Conservation (phyloP, 2,888 invertebrate species). For the Oligia strigilis region DNA sequence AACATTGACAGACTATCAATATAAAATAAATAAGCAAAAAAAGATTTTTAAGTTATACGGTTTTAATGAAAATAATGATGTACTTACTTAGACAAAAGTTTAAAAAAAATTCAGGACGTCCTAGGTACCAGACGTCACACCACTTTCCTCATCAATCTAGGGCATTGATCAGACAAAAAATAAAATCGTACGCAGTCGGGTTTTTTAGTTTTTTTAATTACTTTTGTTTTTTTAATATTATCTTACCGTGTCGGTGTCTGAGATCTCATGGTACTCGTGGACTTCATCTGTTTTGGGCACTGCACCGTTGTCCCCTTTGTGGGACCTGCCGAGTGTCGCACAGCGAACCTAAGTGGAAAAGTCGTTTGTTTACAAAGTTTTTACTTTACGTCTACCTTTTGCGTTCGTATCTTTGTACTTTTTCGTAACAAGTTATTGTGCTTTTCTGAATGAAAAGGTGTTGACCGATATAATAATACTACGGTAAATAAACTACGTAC, state of each 20-base stretch:
- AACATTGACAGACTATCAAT: no score
- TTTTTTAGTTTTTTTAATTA: no score
- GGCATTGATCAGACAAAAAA: no score
- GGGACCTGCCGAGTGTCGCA: constrained; percentile 80
- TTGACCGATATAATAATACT: background rate
- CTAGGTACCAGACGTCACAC: no score
- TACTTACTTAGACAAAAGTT: no score
- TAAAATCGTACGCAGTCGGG: no score
- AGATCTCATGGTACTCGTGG: constrained; percentile 87
- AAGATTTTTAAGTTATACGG: no score
- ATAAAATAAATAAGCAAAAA: no score
- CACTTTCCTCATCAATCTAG: no score
- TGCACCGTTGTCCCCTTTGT: constrained; percentile 73
- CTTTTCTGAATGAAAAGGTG: background rate
- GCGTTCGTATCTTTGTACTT: background rate
- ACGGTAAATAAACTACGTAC: background rate
- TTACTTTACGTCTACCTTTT: background rate
- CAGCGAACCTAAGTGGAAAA: constrained; percentile 77
- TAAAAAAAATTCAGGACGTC: no score
- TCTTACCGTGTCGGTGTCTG: constrained; percentile 84
- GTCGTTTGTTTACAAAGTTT: background rate
- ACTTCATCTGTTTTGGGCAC: constrained; percentile 76
- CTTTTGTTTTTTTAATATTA: background rate
- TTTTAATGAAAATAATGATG: no score
- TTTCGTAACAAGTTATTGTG: background rate